phyloP scores from a whole-genome alignment of 2,113 vertebrate species.

The human (Homo sapiens) region GRCh38 chr15:47666001-47666500 shows the following conservation, averaged over 20 bases:
- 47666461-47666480: background rate
- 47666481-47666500: background rate
- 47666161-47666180: conserved; percentile 44
- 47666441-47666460: conserved; percentile 3
- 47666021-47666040: background rate
- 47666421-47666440: background rate
- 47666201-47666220: background rate
- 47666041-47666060: background rate
- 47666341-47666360: background rate
- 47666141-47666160: background rate
- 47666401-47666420: background rate
- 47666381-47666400: background rate
- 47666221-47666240: background rate
- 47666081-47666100: background rate
- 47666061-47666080: background rate
- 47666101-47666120: background rate
- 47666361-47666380: background rate
- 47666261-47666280: conserved; percentile 7
- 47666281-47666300: conserved; percentile 18
- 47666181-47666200: background rate
- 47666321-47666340: background rate
- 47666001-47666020: background rate
- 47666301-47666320: background rate
- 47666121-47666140: background rate
- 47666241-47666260: conserved; percentile 20